These are phyloP conservation scores for Pachyramphus minor DNA, from an alignment of 2,113 vertebrate species.

Conservation along the genomic window DNA sequence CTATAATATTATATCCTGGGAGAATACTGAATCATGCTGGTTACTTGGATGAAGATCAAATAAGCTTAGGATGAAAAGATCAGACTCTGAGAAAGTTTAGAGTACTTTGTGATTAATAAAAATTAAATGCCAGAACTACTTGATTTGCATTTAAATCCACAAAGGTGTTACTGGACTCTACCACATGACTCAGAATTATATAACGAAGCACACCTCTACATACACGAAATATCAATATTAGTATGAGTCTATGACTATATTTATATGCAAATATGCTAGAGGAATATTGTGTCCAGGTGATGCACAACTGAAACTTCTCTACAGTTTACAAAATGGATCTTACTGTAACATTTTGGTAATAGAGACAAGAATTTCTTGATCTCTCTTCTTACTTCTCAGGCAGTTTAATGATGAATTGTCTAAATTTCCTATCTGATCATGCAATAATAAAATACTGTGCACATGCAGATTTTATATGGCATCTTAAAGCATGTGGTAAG, in stretches of 20 bases:
- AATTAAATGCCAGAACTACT: constrained; percentile 32
- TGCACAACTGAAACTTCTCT: not conserved
- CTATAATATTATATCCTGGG: constrained; percentile 65
- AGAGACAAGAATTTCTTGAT: not conserved
- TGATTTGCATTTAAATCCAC: constrained; percentile 30
- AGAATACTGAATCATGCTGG: constrained; percentile 69
- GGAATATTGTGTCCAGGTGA: not conserved
- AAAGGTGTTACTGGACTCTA: not conserved
- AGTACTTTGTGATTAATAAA: constrained; percentile 53
- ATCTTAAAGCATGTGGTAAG: not conserved
- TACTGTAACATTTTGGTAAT: not conserved
- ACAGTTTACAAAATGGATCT: not conserved
- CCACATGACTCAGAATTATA: not conserved
- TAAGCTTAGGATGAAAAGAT: constrained; percentile 64
- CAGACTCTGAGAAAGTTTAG: constrained; percentile 63
- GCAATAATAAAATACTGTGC: not conserved
- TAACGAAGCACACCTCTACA: not conserved
- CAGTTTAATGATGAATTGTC: not conserved
- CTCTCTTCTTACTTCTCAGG: not conserved
- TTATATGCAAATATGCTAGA: not conserved
- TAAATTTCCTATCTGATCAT: not conserved
- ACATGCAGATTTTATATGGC: not conserved
- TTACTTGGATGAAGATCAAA: constrained; percentile 71
- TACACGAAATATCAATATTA: not conserved
- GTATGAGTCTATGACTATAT: not conserved